Conservation (phyloP, 2,113 vertebrate genomes). For the Chelonoidis abingdonii region DNA sequence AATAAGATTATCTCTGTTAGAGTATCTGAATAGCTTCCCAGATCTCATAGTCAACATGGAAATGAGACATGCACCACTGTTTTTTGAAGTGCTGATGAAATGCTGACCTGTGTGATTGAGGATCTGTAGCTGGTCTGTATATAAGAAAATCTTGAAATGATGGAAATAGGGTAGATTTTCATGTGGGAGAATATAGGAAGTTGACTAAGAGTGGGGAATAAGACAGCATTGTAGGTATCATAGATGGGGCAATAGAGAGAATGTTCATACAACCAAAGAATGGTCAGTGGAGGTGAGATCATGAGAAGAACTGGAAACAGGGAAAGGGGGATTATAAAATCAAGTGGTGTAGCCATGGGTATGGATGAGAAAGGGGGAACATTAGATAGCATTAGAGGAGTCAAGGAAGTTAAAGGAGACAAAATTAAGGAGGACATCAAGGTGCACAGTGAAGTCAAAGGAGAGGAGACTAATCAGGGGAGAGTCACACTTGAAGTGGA, state of each 20-base stretch:
- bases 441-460: not conserved
- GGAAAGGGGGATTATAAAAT: not conserved
- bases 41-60: not conserved
- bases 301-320: not conserved
- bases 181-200: not conserved
- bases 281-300: not conserved
- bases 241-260: not conserved
- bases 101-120: not conserved
- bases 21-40: not conserved
- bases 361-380: not conserved
- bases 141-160: not conserved
- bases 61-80: not conserved
- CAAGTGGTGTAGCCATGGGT: not conserved
- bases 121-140: not conserved
- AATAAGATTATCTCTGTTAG: not conserved
- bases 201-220: not conserved
- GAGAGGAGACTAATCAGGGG: not conserved
- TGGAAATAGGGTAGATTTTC: not conserved
- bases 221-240: not conserved
- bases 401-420: not conserved
- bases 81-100: not conserved
- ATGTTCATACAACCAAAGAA: not conserved
- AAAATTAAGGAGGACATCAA: not conserved
- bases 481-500: not conserved
- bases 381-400: not conserved